These are phyloP conservation scores for Sebastes cheni DNA, from an alignment of 2,797 vertebrate genomes.

Conservation along the genomic window DNA sequence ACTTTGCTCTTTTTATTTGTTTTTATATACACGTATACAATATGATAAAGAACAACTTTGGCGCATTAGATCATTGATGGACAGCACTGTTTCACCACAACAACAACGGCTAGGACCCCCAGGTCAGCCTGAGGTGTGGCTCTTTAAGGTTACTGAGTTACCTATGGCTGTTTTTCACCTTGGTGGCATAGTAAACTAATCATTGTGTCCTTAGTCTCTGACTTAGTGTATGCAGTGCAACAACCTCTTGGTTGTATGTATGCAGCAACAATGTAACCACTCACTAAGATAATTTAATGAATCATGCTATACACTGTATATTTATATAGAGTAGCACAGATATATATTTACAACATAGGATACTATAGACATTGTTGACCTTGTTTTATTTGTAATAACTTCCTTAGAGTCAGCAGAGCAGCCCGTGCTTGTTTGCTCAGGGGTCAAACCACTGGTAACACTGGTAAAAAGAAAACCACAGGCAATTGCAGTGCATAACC, in stretches of 20 bases:
- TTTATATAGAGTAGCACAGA: not conserved
- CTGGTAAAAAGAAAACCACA: slow-evolving; percentile 18
- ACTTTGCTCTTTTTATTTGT: not conserved
- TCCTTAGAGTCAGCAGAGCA: slow-evolving; percentile 1
- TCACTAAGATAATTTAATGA: not conserved
- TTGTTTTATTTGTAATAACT: not conserved
- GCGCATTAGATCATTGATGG: not conserved
- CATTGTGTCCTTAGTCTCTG: not conserved
- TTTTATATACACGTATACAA: too few relatives aligned
- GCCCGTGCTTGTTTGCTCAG: slow-evolving; percentile 9
- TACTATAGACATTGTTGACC: not conserved
- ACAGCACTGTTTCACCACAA: not conserved
- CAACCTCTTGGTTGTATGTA: not conserved
- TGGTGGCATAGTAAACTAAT: slow-evolving; percentile 1
- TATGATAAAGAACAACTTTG: too few relatives aligned
- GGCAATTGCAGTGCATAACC: not conserved
- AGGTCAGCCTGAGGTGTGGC: not conserved
- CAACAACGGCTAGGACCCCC: too few relatives aligned
- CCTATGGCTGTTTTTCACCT: slow-evolving; percentile 20
- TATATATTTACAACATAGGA: not conserved
- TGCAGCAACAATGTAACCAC: not conserved
- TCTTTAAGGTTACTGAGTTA: not conserved
- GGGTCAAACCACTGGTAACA: slow-evolving; percentile 12
- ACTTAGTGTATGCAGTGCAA: not conserved
- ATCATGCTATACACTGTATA: not conserved